Conservation (phyloP, 35 echinoderm and acorn worm species). For the Apostichopus parvimensis region DNA sequence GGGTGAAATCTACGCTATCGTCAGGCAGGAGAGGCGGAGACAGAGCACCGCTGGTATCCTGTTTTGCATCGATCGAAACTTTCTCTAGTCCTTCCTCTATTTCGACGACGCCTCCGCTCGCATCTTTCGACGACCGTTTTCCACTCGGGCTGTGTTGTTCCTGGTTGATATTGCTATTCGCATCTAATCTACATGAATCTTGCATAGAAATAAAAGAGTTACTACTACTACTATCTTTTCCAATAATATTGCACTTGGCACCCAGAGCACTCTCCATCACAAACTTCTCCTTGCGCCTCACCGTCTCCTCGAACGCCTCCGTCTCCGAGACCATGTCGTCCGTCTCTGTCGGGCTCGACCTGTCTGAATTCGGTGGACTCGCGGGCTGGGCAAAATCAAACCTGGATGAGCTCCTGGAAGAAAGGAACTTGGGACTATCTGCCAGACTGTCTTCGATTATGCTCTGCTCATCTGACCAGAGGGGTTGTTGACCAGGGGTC, state of each 20-base stretch:
- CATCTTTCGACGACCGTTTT: background rate
- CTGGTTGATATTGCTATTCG: constrained; percentile 59
- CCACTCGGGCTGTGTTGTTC: background rate
- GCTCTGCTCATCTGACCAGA: constrained; percentile 78
- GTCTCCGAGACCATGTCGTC: constrained; percentile 94
- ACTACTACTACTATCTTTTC: constrained; percentile 40
- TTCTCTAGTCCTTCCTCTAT: constrained; percentile 2
- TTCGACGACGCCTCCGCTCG: constrained; percentile 24
- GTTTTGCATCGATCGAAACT: background rate
- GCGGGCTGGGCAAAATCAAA: constrained; percentile 90
- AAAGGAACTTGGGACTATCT: constrained; percentile 87
- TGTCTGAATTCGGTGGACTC: constrained; percentile 60
- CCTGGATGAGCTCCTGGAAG: constrained; percentile 90
- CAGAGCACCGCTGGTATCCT: background rate
- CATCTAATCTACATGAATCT: constrained; percentile 63
- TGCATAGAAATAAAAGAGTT: constrained; percentile 61
- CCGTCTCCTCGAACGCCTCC: constrained; percentile 82
- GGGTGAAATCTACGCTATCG: constrained; percentile 21
- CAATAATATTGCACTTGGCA: constrained; percentile 64
- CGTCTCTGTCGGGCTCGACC: constrained; percentile 80
- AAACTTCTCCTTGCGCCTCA: constrained; percentile 73
- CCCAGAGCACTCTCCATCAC: constrained; percentile 47
- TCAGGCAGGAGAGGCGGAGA: background rate
- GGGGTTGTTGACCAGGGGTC: background rate
- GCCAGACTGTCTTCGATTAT: constrained; percentile 88